These are phyloP conservation scores for Timema cristinae DNA, from an alignment of 2,888 invertebrate species.

Conservation along the genomic window DNA sequence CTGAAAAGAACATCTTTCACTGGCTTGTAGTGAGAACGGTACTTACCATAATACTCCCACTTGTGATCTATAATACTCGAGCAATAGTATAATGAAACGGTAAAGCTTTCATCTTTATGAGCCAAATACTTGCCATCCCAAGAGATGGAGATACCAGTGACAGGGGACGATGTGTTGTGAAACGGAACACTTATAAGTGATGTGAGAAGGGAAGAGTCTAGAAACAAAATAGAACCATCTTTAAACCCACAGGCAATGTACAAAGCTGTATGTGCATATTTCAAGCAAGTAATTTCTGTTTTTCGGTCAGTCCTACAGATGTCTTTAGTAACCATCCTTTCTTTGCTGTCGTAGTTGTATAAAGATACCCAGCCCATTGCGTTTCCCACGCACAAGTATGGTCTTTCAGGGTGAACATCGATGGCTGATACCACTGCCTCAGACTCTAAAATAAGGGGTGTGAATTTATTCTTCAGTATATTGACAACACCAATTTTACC, in stretches of 20 bases:
- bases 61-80: constrained; percentile 35
- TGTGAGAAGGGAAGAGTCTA: constrained; percentile 55
- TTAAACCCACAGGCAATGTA: constrained; percentile 57
- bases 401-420: constrained; percentile 9
- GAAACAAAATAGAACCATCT: constrained; percentile 56
- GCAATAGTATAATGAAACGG: constrained; percentile 52
- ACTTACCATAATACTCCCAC: constrained; percentile 59
- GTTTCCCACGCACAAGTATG: constrained; percentile 21
- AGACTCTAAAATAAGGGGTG: constrained; percentile 46
- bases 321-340: constrained; percentile 18
- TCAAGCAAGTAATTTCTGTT: constrained; percentile 8
- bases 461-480: constrained; percentile 48
- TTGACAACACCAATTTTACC: constrained; percentile 50
- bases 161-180: constrained; percentile 46
- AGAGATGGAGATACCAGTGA: constrained; percentile 53
- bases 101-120: constrained; percentile 50
- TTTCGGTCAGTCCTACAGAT: constrained; percentile 6
- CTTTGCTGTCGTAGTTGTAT: constrained; percentile 22
- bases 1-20: constrained; percentile 55
- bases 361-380: constrained; percentile 14
- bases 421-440: constrained; percentile 44
- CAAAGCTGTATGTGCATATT: constrained; percentile 43
- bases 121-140: constrained; percentile 53
- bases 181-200: constrained; percentile 48
- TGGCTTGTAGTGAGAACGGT: constrained; percentile 56